These are phyloP conservation scores for Actinostola sp. DNA, from an alignment of 92 coral and sea anemone species.

Conservation along the genomic window DNA sequence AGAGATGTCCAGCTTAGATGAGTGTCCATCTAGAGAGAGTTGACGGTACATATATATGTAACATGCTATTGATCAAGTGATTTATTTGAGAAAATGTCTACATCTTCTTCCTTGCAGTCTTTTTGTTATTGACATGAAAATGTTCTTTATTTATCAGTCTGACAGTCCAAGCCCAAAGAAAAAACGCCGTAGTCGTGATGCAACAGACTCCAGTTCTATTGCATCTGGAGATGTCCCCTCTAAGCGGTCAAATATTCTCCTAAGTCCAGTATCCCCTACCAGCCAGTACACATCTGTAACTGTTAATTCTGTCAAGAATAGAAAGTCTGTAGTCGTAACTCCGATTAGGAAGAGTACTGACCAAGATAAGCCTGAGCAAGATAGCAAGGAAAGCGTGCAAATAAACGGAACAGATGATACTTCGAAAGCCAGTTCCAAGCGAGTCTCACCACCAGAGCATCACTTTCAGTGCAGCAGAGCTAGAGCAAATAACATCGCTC, in stretches of 20 bases:
- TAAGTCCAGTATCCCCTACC: constrained; percentile 16
- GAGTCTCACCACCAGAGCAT: neutral
- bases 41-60: no score
- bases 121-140: no score
- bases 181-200: neutral
- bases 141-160: no score
- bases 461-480: constrained; percentile 19
- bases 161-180: constrained; percentile 14
- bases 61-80: no score
- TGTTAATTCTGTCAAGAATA: neutral
- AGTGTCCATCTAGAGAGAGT: no score
- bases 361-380: neutral
- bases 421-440: neutral
- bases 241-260: constrained; percentile 4
- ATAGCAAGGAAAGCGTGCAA: neutral
- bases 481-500: constrained; percentile 56
- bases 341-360: neutral
- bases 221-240: constrained; percentile 19
- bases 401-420: neutral
- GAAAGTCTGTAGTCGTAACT: neutral
- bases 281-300: constrained; percentile 2
- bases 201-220: constrained; percentile 2
- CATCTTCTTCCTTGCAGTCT: no score
- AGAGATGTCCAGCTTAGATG: no score
- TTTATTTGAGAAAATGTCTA: no score